Evolutionary conservation across 2,888 invertebrate genomes (phyloP), one percentile per base, ranked within the genome.

Genomic region (Tanytarsus gracilentus): DNA sequence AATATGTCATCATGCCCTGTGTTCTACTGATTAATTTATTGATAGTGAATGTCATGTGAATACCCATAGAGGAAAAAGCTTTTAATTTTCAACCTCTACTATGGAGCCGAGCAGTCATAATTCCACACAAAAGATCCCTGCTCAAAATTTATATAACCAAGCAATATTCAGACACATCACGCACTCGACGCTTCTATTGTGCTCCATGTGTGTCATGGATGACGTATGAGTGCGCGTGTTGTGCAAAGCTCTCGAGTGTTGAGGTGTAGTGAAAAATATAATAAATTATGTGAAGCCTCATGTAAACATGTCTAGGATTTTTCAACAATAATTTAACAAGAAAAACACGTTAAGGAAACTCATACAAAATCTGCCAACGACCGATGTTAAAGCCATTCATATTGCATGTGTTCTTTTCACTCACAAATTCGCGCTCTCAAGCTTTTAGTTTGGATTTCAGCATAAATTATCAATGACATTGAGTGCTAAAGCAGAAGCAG

Each of bases 261-360:
- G 14, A 23, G 23, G 9, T 23, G 44, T 18, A 18, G 23, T 21
- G 23, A 44, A 44, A 44, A 18, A 39, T 39, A 44, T 18, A 44
- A 44, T 44, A 44, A 44, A 44, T 44, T 44, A 44, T 44, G 44
- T 44, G 44, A 44, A 44, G 18, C 44, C 44, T 23, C 44, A 44
- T 44, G 44, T 44, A 18, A 18, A 44, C 44, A 44, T 44, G 44
- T 44, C 23, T 44, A 44, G 44, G 44, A 44, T 44, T 44, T 18
- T 40, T 40, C 16, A 3, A 33, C 33, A 33, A 33, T 5, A 18
- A 8, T 18, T 21, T 18, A 18, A 40, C 39, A 40, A 16, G 16
- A 40, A 8, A n/a, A 2, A 4, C 18, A 3, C 4, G 23, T 2
- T 11, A 9, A 23, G 8, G 21, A 44, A 44, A 44, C 44, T 1